Base-by-base conservation (phyloP, 2,113 vertebrate genomes). In the Tor tambroides region DNA sequence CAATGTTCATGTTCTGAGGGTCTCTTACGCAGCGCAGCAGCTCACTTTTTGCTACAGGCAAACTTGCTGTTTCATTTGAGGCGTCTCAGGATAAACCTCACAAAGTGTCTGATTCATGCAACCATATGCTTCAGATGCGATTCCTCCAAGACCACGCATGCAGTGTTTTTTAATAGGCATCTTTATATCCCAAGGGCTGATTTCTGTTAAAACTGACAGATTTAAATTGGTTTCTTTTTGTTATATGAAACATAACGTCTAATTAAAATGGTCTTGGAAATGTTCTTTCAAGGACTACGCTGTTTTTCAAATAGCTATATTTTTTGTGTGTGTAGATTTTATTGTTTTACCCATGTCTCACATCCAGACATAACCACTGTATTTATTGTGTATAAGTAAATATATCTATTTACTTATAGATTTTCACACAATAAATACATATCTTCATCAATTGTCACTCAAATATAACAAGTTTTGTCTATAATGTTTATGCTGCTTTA, bases 31-130 rank as follows among this genome's bases (percentile, higher is more conserved):
- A 46, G 75, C 56, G 23, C 74, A 23, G 71, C 71, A 17, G 21
- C 35, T 46, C 51, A 10, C 28, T 76, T 26, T 49, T 84, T 84
- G 30, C 82, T 84, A 26, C 11, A 56, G 67, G 82, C 28, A 72
- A 84, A 71, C 63, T 56, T 74, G 46, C 38, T 30, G n/a, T 77
- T 43, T 30, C 26, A 65, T 82, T 67, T 82, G 38, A 82, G 63
- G 10, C 32, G 7, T 80, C 32, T 35, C 54, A 80, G 23, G 54
- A 63, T 80, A 38, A 59, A 41, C 12, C 41, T 19, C 69, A 56
- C 67, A 65, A 41, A 67, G 35, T 43, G 14, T 67, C 15, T 82
- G 26, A 82, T 82, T 82, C 61, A 65, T 49, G n/a, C 41, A 43
- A 38, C 11, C 61, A 84, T 35, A 74, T 51, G 49, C 23, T 74